phyloP scores from a whole-genome alignment of 2,797 vertebrate species.

The Carcharodon carcharias region DNA sequence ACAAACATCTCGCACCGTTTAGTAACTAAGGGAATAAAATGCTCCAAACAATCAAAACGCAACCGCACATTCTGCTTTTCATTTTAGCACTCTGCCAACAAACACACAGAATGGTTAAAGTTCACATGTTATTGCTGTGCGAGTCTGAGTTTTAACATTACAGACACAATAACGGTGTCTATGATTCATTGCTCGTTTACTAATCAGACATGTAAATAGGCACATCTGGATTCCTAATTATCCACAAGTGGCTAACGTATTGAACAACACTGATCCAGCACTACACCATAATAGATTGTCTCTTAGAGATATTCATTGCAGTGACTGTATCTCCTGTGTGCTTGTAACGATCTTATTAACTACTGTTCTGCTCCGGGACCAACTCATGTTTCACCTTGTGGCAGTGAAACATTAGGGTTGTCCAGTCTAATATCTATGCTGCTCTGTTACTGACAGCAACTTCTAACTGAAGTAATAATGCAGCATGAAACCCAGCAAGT shows the following conservation, averaged over 20 bases:
- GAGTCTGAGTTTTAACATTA: background rate
- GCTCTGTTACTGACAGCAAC: background rate
- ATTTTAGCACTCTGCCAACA: background rate
- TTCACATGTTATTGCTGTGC: background rate
- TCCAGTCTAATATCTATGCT: background rate
- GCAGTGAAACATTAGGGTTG: conserved; percentile 7
- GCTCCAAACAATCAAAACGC: background rate
- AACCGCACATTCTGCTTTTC: background rate
- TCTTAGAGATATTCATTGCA: background rate
- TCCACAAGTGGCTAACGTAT: background rate
- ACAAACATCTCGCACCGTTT: background rate
- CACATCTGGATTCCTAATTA: conserved; percentile 1
- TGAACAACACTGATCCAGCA: background rate
- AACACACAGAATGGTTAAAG: background rate
- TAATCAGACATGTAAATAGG: background rate
- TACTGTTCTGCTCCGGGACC: background rate
- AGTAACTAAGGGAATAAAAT: background rate
- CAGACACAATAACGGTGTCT: background rate
- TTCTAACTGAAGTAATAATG: background rate
- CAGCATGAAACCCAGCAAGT: background rate
- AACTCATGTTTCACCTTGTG: conserved; percentile 21
- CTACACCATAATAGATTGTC: background rate
- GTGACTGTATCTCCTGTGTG: background rate
- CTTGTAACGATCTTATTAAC: conserved; percentile 6
- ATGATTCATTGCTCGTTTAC: background rate